Conservation (phyloP, 2,888 invertebrate genomes). For the Meandrusa payeni region DNA sequence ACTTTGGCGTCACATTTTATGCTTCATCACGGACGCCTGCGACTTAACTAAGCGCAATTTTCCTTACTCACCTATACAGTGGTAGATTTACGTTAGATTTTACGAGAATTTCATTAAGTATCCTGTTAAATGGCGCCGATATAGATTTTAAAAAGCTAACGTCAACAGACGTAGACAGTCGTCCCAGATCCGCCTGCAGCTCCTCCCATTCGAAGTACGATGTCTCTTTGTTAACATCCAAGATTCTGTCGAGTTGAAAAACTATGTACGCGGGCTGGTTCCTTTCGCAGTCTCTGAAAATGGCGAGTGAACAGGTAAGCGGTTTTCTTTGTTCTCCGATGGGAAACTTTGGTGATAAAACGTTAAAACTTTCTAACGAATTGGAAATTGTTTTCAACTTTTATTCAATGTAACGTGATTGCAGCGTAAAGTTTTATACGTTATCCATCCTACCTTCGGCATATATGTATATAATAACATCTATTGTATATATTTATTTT, state of each 20-base stretch:
- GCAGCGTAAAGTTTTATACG: too few relatives aligned
- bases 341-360: constrained; percentile 3
- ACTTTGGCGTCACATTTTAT: too few relatives aligned
- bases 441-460: too few relatives aligned
- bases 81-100: constrained; percentile 83
- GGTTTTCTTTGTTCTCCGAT: constrained; percentile 12
- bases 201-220: constrained; percentile 84
- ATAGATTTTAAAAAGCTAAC: constrained; percentile 78
- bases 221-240: constrained; percentile 85
- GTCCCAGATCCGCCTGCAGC: constrained; percentile 74
- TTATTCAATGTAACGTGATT: too few relatives aligned
- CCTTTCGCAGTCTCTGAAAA: constrained; percentile 84
- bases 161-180: constrained; percentile 76
- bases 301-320: constrained; percentile 15
- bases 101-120: constrained; percentile 79
- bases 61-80: constrained; percentile 65
- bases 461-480: too few relatives aligned
- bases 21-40: too few relatives aligned
- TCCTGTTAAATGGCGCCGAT: constrained; percentile 77
- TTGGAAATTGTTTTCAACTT: constrained; percentile 11
- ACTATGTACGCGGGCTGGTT: constrained; percentile 87
- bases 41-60: too few relatives aligned
- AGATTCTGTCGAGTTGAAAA: constrained; percentile 85
- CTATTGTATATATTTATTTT: too few relatives aligned
- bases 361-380: constrained; percentile 10